Evolutionary conservation across 2,113 vertebrate species (phyloP).

Genomic region (Podocnemis expansa): DNA sequence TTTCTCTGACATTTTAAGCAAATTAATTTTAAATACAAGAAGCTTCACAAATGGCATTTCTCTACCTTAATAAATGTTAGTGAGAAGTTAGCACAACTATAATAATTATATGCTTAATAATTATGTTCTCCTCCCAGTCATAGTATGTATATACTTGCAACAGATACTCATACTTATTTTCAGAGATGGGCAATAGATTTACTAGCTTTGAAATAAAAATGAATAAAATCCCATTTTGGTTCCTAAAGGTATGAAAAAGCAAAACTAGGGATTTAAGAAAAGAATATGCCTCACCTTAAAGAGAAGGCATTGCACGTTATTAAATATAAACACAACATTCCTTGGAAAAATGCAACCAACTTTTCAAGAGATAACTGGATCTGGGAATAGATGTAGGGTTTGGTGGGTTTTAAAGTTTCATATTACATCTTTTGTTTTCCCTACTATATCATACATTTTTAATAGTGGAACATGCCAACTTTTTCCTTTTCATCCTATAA

Average conservation of each 20-base stretch:
- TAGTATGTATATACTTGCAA: background rate
- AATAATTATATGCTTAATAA: conserved; percentile 35
- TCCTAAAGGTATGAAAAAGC: background rate
- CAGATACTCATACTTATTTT: background rate
- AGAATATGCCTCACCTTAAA: background rate
- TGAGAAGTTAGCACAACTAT: conserved; percentile 30
- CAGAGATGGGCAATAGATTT: background rate
- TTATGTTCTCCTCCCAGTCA: background rate
- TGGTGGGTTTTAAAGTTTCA: no score
- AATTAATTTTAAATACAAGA: conserved; percentile 51
- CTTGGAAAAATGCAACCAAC: conserved; percentile 55
- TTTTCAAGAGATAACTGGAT: no score
- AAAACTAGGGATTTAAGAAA: background rate
- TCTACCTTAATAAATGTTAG: conserved; percentile 40
- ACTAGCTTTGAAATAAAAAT: background rate
- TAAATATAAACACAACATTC: conserved; percentile 24
- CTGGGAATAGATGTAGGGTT: no score
- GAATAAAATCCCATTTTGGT: conserved; percentile 8
- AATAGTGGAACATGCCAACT: conserved; percentile 51
- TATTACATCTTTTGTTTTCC: no score
- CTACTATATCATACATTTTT: conserved; percentile 33
- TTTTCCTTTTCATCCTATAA: conserved; percentile 26
- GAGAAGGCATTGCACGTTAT: background rate
- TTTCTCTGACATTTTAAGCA: conserved; percentile 59
- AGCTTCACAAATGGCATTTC: conserved; percentile 31